Evolutionary conservation across 1,140 invertebrate genomes (phyloP).

Genomic region (Drosophila simulans): DNA sequence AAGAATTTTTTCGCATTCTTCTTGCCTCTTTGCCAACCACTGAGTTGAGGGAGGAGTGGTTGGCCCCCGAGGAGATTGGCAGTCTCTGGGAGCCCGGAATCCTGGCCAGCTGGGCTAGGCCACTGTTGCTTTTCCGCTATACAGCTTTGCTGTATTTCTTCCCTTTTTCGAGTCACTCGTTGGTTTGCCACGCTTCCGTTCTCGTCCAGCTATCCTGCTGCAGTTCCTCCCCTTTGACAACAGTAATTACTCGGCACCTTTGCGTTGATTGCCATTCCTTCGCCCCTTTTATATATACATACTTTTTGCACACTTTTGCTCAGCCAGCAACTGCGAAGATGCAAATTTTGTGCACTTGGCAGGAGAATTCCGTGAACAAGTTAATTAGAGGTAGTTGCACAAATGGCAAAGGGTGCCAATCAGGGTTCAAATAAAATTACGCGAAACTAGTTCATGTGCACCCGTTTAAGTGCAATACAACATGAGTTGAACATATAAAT

Average conservation of each 20-base stretch:
- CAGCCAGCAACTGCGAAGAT: constrained; percentile 20
- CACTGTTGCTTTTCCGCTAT: constrained; percentile 58
- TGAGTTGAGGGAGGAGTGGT: not conserved
- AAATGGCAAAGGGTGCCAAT: constrained; percentile 20
- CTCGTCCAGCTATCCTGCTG: not conserved
- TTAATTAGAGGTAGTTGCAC: constrained; percentile 23
- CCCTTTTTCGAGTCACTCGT: not conserved
- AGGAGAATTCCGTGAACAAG: constrained; percentile 25
- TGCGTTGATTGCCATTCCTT: constrained; percentile 49
- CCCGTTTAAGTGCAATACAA: constrained; percentile 5
- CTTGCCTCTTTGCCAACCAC: constrained; percentile 21
- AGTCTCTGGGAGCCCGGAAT: constrained; percentile 15
- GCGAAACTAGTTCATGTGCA: constrained; percentile 11
- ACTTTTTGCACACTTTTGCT: constrained; percentile 16
- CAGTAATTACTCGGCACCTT: constrained; percentile 63
- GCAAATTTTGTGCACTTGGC: constrained; percentile 40
- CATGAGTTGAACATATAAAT: not conserved
- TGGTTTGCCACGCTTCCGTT: constrained; percentile 17
- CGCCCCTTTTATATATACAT: not conserved
- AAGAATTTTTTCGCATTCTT: constrained; percentile 20
- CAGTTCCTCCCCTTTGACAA: constrained; percentile 12
- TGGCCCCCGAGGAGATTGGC: constrained; percentile 15
- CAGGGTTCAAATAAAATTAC: constrained; percentile 36
- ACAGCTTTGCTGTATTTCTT: constrained; percentile 7
- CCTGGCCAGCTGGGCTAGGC: constrained; percentile 9